Evolutionary conservation across 2,888 invertebrate genomes (phyloP), one percentile per base, ranked within the genome.

Genomic region (Ophion costatus): DNA sequence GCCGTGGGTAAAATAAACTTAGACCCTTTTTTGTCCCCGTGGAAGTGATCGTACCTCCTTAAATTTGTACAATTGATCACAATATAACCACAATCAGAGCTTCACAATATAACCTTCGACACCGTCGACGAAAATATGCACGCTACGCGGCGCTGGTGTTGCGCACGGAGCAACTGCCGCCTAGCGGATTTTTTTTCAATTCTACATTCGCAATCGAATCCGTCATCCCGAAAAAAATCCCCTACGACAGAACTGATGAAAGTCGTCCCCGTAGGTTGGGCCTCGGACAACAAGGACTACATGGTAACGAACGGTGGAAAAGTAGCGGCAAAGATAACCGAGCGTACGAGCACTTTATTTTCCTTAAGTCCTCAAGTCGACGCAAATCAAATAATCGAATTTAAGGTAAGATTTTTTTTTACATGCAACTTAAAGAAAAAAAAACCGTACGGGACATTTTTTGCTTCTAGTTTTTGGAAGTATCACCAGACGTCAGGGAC

Each of bases 361-460:
- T 95, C 95, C 1, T 92, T 93, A 80, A 92, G 92, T 24, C 91
- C 94, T 4, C 94, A 94, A 87, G 94, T 95, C 88, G 91, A 92
- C 59, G 92, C 94, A 17, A 95, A 95, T 71, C 94, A 95, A 88
- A 94, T 94, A 7, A 93, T 95, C 78, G 95, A 95, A 88, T 95
- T 95, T 90, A 94, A 94, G 81, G 94, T 95, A 90, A 91, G 91
- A 87, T 38, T 38, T 38, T 5, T 38, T 38, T 38, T 9, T 1
- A 9, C 9, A 9, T 7, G 7, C 38, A 38, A 38, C 38, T 7
- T 7, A 5, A 38, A 20, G 20, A 71, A 33, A 45, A 11, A 10
- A 63, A 24, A 20, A 51, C 2, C 63, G 22, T 33, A 20, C 17
- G 22, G 17, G 22, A 22, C 20, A 42, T 1, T 17, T 33, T 33